phyloP scores from a whole-genome alignment of 2,797 vertebrate genomes.

The Falco rusticolus region DNA sequence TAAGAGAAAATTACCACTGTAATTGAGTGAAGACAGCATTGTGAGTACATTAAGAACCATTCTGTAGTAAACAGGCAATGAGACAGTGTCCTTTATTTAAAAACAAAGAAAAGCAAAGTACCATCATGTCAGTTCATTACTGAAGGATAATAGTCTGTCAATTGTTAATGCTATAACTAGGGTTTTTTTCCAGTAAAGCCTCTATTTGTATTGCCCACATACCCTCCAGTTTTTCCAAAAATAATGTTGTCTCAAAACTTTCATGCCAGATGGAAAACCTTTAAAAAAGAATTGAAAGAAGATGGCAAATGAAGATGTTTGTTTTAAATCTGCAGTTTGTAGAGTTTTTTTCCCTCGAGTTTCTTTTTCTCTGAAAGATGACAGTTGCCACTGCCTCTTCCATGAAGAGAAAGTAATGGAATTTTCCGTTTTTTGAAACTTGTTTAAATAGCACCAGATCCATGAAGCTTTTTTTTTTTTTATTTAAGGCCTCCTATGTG shows the following conservation, averaged over 20 bases:
- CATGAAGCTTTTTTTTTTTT: not conserved
- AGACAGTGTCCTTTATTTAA: not conserved
- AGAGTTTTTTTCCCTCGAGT: not conserved
- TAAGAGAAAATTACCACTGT: not conserved
- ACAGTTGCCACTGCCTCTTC: not conserved
- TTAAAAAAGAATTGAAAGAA: not conserved
- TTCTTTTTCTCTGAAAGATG: constrained; percentile 12
- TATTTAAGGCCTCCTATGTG: not conserved
- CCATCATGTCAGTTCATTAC: constrained; percentile 15
- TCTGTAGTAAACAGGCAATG: not conserved
- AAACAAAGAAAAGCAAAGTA: constrained; percentile 9
- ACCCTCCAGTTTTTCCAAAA: constrained; percentile 30
- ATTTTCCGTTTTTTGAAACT: constrained; percentile 34
- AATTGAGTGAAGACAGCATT: not conserved
- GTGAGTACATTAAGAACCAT: not conserved
- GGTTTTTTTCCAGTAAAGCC: not conserved
- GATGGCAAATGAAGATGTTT: constrained; percentile 23
- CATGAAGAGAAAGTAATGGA: not conserved
- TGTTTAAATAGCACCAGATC: not conserved
- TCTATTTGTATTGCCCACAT: constrained; percentile 4
- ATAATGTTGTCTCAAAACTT: constrained; percentile 27
- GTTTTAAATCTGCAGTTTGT: not conserved
- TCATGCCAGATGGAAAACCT: not conserved
- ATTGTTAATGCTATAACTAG: not conserved
- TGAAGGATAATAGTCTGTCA: not conserved